phyloP scores from a whole-genome alignment of 2,888 invertebrate genomes.

The Drosophila diplacantha region DNA sequence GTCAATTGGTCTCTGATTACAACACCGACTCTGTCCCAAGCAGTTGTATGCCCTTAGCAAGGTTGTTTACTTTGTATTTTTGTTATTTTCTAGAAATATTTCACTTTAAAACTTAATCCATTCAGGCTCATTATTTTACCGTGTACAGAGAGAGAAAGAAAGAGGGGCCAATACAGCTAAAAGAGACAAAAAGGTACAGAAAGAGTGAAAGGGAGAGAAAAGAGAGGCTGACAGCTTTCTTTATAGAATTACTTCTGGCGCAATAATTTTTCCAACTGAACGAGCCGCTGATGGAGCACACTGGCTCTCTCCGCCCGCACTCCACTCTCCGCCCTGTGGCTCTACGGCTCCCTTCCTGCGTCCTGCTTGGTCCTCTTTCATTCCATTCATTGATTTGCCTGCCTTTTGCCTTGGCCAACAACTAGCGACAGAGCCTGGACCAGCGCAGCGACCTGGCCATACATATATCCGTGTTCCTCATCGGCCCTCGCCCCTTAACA shows the following conservation, averaged over 20 bases:
- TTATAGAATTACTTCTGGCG: slow-evolving; percentile 72
- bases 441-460: slow-evolving; percentile 17
- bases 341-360: slow-evolving; percentile 4
- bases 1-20: neutral
- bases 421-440: slow-evolving; percentile 36
- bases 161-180: slow-evolving; percentile 2
- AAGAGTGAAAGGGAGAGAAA: slow-evolving; percentile 4
- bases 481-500: slow-evolving; percentile 15
- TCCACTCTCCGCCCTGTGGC: slow-evolving; percentile 11
- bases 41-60: too few relatives aligned
- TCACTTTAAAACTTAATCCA: neutral
- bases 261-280: slow-evolving; percentile 69
- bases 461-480: slow-evolving; percentile 17
- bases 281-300: slow-evolving; percentile 58
- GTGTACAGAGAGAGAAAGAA: slow-evolving; percentile 4
- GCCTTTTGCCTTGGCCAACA: slow-evolving; percentile 54
- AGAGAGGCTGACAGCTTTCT: slow-evolving; percentile 49
- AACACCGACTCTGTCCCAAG: too few relatives aligned
- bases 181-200: slow-evolving; percentile 1
- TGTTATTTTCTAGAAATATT: neutral
- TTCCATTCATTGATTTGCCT: slow-evolving; percentile 65
- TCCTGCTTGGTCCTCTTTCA: slow-evolving; percentile 22
- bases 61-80: neutral
- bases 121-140: neutral
- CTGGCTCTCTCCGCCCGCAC: slow-evolving; percentile 30